These are phyloP conservation scores for Mionectes macconnelli DNA, from an alignment of 2,113 vertebrate species.

Conservation along the genomic window DNA sequence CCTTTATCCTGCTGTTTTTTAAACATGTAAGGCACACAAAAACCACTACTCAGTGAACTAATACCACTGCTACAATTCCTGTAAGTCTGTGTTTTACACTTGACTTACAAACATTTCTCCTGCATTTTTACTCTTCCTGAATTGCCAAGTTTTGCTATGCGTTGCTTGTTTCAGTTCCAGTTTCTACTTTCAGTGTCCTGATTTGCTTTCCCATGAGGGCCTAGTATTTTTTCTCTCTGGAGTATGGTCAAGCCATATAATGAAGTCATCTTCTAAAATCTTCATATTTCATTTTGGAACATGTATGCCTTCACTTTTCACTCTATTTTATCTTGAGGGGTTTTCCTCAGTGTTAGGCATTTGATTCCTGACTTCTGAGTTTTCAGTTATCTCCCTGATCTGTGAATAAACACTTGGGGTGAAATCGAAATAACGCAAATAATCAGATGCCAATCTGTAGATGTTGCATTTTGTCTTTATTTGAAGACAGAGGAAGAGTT, in stretches of 20 bases:
- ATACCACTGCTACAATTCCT: not conserved
- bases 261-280: not conserved
- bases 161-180: not conserved
- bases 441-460: not conserved
- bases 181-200: not conserved
- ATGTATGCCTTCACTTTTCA: not conserved
- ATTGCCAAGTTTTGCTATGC: not conserved
- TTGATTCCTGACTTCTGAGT: not conserved
- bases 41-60: not conserved
- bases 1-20: not conserved
- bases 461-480: not conserved
- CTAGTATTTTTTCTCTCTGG: not conserved
- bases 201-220: not conserved
- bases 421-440: not conserved
- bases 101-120: not conserved
- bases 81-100: rapidly evolving
- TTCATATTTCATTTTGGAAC: not conserved
- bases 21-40: not conserved
- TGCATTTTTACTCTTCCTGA: not conserved
- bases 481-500: not conserved
- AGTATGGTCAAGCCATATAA: not conserved
- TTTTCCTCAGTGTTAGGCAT: not conserved
- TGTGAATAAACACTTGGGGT: not conserved
- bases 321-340: not conserved
- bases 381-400: not conserved